These are phyloP conservation scores for Solenopsis invicta DNA, from an alignment of 1,140 invertebrate species.

Conservation along the genomic window DNA sequence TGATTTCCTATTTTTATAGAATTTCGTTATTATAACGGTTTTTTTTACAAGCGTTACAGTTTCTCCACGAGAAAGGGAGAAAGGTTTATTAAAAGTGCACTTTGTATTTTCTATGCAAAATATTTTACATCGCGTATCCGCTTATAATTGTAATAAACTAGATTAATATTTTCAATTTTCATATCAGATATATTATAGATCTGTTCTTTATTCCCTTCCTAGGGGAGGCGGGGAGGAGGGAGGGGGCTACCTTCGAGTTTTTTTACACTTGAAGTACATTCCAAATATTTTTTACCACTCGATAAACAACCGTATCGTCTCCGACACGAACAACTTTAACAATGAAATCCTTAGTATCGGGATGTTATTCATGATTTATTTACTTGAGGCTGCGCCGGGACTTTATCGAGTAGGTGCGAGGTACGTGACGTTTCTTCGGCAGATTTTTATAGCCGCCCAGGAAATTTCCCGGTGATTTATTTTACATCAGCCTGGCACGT, in stretches of 20 bases:
- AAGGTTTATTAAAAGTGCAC: slow-evolving; percentile 8
- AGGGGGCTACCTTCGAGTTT: not conserved
- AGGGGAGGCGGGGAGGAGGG: too few relatives aligned
- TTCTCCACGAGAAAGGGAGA: not conserved
- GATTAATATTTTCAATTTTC: slow-evolving; percentile 20
- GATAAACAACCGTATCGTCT: slow-evolving; percentile 16
- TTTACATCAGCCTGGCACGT: slow-evolving; percentile 63
- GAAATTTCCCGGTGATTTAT: slow-evolving; percentile 70
- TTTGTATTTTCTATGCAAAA: not conserved
- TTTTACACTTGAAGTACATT: not conserved
- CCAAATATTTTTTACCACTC: not conserved
- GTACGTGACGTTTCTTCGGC: slow-evolving; percentile 55
- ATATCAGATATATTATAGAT: not conserved
- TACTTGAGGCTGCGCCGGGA: slow-evolving; percentile 24
- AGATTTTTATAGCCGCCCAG: slow-evolving; percentile 38
- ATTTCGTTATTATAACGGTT: slow-evolving; percentile 23
- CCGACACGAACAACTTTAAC: slow-evolving; percentile 15
- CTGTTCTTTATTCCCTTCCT: not conserved
- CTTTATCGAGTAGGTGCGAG: slow-evolving; percentile 51
- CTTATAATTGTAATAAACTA: slow-evolving; percentile 20
- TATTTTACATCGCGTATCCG: not conserved
- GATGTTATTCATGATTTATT: slow-evolving; percentile 45
- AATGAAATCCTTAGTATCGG: slow-evolving; percentile 2
- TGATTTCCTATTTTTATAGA: slow-evolving; percentile 45
- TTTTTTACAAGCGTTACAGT: not conserved